Conservation (phyloP, 2,797 vertebrate genomes). For the Amblyopsis hoosieri region DNA sequence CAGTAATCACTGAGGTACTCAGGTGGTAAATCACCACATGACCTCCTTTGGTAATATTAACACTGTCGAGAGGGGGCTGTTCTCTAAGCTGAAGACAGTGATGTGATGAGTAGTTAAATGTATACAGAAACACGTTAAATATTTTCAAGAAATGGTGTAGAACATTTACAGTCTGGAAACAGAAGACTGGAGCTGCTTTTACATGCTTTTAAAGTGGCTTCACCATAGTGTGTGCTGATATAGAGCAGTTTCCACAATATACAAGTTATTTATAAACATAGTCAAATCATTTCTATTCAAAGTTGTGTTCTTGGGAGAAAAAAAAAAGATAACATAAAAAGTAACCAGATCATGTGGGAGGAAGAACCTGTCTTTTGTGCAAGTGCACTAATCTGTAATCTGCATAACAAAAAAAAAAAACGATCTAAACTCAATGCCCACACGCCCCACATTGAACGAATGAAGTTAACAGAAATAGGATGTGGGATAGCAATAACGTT, state of each 20-base stretch:
- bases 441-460: neutral
- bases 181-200: conserved; percentile 8
- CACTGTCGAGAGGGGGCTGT: conserved; percentile 30
- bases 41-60: conserved; percentile 23
- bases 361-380: conserved; percentile 34
- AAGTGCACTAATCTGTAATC: conserved; percentile 13
- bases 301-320: conserved; percentile 57
- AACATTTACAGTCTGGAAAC: conserved; percentile 26
- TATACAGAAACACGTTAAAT: conserved; percentile 42
- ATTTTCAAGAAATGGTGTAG: conserved; percentile 35
- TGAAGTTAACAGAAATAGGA: conserved; percentile 17
- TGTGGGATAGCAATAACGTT: conserved; percentile 24
- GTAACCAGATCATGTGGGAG: conserved; percentile 34
- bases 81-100: conserved; percentile 36
- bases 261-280: conserved; percentile 64
- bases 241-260: conserved; percentile 62
- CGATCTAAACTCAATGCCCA: conserved; percentile 4
- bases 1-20: conserved; percentile 34
- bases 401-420: conserved; percentile 12
- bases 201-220: conserved; percentile 49
- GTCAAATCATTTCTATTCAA: conserved; percentile 57
- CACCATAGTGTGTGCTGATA: conserved; percentile 57
- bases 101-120: conserved; percentile 24
- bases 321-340: conserved; percentile 22
- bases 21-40: conserved; percentile 15